Conservation (phyloP, 2,797 vertebrate genomes). For the Lacerta viridis region DNA sequence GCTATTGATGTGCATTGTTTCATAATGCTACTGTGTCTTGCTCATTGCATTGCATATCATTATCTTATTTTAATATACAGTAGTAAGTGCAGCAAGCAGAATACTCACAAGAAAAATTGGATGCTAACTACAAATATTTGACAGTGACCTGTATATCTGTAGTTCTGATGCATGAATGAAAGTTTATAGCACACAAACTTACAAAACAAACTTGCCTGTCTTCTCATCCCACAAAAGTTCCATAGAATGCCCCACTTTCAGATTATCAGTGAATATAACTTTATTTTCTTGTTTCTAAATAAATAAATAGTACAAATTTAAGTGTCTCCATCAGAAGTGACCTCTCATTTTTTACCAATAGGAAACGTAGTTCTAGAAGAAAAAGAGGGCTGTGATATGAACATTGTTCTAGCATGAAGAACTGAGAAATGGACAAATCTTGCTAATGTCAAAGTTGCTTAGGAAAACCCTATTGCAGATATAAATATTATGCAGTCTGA, state of each 20-base stretch:
- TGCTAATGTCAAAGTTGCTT: background rate
- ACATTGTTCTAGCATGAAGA: background rate
- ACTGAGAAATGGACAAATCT: background rate
- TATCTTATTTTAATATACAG: no score
- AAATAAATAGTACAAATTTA: background rate
- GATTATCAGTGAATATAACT: background rate
- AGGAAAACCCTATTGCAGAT: background rate
- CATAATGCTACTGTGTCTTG: no score
- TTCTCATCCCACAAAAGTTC: background rate
- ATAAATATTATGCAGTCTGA: no score
- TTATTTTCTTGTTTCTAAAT: background rate
- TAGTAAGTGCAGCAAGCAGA: no score
- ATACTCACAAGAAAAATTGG: no score
- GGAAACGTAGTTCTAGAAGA: background rate
- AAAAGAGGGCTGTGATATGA: background rate
- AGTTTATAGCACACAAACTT: background rate
- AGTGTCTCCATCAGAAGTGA: background rate
- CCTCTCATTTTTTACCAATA: conserved; percentile 4
- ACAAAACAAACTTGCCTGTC: background rate
- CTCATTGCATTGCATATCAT: no score
- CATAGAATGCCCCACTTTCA: background rate
- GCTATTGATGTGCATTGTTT: no score
- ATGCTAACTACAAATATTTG: no score
- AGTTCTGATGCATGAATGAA: background rate
- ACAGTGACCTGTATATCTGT: no score